phyloP scores from a whole-genome alignment of 2,113 vertebrate genomes.

The Bos indicus region DNA sequence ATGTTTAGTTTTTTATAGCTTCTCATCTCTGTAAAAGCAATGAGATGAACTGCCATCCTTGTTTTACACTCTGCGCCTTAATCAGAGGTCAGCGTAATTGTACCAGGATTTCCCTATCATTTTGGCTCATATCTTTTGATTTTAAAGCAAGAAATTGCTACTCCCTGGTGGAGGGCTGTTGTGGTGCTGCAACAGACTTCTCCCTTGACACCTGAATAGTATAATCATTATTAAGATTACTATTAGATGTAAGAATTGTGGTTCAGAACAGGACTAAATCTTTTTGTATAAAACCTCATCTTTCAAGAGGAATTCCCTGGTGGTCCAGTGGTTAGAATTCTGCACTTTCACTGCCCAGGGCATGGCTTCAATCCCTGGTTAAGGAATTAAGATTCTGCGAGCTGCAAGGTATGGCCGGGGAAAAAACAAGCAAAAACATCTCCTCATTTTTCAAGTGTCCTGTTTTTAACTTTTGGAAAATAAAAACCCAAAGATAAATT shows the following conservation, averaged over 20 bases:
- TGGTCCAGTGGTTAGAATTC: background rate
- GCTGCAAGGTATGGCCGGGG: no score
- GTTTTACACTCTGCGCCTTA: background rate
- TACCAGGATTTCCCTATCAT: background rate
- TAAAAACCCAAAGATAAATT: background rate
- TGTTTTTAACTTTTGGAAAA: background rate
- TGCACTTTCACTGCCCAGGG: background rate
- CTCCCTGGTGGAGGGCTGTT: background rate
- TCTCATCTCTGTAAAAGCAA: background rate
- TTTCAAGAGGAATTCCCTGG: background rate
- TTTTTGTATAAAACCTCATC: background rate
- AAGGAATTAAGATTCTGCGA: background rate
- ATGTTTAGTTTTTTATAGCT: background rate
- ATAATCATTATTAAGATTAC: background rate
- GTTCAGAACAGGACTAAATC: background rate
- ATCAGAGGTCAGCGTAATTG: background rate
- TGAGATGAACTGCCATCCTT: background rate
- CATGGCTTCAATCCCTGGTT: background rate
- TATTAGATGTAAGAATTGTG: background rate
- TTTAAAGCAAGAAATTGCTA: background rate
- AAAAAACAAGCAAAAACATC: background rate
- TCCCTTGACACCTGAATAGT: background rate
- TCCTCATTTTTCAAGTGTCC: background rate
- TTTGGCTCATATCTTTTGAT: background rate
- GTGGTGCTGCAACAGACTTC: rapidly evolving